Conservation (phyloP, 1,140 invertebrate genomes). For the Agrilus planipennis region DNA sequence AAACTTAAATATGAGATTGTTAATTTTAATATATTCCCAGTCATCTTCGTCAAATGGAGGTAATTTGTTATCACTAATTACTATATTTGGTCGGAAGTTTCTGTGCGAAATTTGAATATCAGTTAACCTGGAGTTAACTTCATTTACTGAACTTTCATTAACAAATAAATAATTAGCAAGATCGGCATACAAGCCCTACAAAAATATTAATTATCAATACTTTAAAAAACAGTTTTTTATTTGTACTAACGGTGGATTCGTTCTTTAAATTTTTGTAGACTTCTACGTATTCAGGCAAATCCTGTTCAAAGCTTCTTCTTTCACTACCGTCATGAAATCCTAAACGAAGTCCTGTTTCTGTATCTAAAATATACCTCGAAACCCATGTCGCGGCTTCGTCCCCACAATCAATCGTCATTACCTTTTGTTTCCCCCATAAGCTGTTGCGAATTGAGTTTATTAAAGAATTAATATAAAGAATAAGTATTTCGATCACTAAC, state of each 20-base stretch:
- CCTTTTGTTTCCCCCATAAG: conserved; percentile 37
- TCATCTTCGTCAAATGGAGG: conserved; percentile 51
- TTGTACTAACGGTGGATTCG: conserved; percentile 6
- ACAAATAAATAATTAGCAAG: conserved; percentile 32
- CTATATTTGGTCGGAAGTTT: conserved; percentile 55
- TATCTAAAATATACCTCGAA: conserved; percentile 39
- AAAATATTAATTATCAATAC: conserved; percentile 7
- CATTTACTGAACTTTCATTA: conserved; percentile 45
- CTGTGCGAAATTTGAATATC: conserved; percentile 39
- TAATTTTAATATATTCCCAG: conserved; percentile 59
- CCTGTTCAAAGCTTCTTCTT: conserved; percentile 1
- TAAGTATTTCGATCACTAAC: conserved; percentile 10
- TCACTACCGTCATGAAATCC: conserved; percentile 40
- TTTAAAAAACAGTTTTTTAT: conserved; percentile 11
- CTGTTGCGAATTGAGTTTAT: conserved; percentile 41
- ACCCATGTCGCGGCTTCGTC: conserved; percentile 44
- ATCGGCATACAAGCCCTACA: conserved; percentile 9
- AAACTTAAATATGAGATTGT: conserved; percentile 44
- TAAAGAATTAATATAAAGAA: conserved; percentile 17
- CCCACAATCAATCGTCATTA: conserved; percentile 40
- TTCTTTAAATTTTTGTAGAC: background rate
- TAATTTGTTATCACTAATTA: conserved; percentile 43
- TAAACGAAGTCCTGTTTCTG: conserved; percentile 38
- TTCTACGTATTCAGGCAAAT: background rate
- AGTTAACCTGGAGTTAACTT: conserved; percentile 38